A percentile compares a stretch with the other conserved stretches of the same genome.
phyloP scores from a whole-genome alignment of 2,888 invertebrate genomes.

The Synanthedon vespiformis region DNA sequence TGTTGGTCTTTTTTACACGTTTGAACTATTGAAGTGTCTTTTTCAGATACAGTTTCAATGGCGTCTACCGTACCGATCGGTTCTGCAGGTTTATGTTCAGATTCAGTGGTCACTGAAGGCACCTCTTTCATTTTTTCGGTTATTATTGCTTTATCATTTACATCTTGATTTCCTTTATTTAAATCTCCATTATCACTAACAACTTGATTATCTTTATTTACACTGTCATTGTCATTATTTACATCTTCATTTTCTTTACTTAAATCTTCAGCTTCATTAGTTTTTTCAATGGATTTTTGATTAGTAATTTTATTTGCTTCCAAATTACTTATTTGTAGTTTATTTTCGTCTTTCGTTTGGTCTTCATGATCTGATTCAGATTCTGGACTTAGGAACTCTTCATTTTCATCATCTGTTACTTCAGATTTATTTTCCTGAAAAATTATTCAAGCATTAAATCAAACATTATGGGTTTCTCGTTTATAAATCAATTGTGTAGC shows the following conservation, averaged over 20 bases:
- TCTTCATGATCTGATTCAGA: slow-evolving; percentile 55
- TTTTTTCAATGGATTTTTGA: slow-evolving; percentile 8
- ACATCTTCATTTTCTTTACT: slow-evolving; percentile 5
- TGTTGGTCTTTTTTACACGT: neutral
- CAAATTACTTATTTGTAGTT: slow-evolving; percentile 6
- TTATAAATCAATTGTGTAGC: too few relatives aligned
- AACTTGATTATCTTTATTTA: slow-evolving; percentile 5
- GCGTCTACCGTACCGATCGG: neutral
- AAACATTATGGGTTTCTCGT: neutral
- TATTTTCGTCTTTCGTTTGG: neutral
- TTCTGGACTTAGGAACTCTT: slow-evolving; percentile 62
- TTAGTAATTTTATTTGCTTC: slow-evolving; percentile 4
- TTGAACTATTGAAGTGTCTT: slow-evolving; percentile 6
- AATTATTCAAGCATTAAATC: slow-evolving; percentile 1
- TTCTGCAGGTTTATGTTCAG: neutral
- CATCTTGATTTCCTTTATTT: slow-evolving; percentile 10
- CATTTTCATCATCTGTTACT: slow-evolving; percentile 57
- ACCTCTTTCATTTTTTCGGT: neutral
- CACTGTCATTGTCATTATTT: slow-evolving; percentile 5
- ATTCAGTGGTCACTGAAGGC: neutral
- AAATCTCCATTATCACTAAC: slow-evolving; percentile 13
- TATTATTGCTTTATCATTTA: slow-evolving; percentile 8
- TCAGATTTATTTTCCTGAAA: slow-evolving; percentile 29
- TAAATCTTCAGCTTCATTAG: slow-evolving; percentile 9
- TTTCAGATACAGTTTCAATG: neutral